These are phyloP conservation scores for Chydorus sphaericus DNA, from an alignment of 2,888 invertebrate species.

Conservation along the genomic window DNA sequence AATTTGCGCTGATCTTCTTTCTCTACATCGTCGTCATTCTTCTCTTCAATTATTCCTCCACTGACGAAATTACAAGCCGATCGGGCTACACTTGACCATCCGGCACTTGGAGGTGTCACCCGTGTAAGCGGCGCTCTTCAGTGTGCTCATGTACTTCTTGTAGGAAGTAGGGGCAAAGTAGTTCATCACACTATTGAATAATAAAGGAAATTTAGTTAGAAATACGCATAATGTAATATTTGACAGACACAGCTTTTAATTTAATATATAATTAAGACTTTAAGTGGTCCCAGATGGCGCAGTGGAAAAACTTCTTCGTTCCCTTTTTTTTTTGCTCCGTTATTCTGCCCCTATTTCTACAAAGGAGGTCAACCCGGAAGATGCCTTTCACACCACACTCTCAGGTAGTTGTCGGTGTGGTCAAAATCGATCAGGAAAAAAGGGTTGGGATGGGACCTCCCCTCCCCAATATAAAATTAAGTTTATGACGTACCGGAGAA, in stretches of 20 bases:
- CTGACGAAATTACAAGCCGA: slow-evolving; percentile 10
- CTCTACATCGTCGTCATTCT: too few species aligned
- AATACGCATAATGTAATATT: not conserved
- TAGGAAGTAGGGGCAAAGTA: slow-evolving; percentile 13
- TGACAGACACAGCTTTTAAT: too few species aligned
- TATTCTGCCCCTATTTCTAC: not conserved
- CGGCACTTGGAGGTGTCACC: slow-evolving; percentile 13
- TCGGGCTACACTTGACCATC: slow-evolving; percentile 14
- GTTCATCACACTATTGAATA: slow-evolving; percentile 7
- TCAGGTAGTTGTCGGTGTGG: too few species aligned
- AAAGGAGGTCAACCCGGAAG: slow-evolving; percentile 8
- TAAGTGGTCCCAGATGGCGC: too few species aligned
- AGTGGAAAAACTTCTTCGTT: too few species aligned
- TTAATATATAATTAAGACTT: too few species aligned
- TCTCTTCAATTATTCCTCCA: too few species aligned
- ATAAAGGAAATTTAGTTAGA: not conserved
- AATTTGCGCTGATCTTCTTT: too few species aligned
- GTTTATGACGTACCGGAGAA: slow-evolving; percentile 10
- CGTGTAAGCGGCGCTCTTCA: slow-evolving; percentile 12
- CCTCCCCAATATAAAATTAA: too few species aligned
- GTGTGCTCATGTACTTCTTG: slow-evolving; percentile 13
- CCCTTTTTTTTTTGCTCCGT: too few species aligned
- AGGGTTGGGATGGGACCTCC: too few species aligned
- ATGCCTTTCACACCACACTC: not conserved
- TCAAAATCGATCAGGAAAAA: too few species aligned